Percentiles rank a stretch among this genome's conserved stretches.
Evolutionary conservation across 2,888 invertebrate species (phyloP).

Genomic region (Pristionchus exspectatus): DNA sequence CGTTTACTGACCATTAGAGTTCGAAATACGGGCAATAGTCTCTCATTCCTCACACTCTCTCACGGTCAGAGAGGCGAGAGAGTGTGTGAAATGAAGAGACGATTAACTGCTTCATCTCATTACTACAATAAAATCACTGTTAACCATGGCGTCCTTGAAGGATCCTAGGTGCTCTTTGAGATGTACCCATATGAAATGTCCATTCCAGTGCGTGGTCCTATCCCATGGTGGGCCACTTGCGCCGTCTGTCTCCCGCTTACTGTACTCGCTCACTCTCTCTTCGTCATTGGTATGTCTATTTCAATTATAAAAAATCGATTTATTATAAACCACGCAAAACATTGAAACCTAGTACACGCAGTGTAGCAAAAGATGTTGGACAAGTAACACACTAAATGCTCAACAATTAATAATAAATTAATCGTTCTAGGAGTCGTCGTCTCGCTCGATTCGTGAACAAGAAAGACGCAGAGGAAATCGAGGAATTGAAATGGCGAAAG

Average conservation of each 20-base stretch:
- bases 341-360: too few relatives aligned
- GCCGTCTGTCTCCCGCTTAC: not conserved
- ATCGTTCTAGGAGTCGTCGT: not conserved
- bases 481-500: not conserved
- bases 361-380: too few relatives aligned
- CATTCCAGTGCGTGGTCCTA: not conserved
- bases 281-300: not conserved
- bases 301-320: not conserved
- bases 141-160: too few relatives aligned
- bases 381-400: too few relatives aligned
- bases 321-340: not conserved
- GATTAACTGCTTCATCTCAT: too few relatives aligned
- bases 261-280: not conserved
- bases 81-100: too few relatives aligned
- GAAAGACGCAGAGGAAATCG: not conserved
- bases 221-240: conserved; percentile 2
- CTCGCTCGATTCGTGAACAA: not conserved
- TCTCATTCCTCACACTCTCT: too few relatives aligned
- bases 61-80: too few relatives aligned
- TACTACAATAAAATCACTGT: too few relatives aligned
- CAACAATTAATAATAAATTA: not conserved
- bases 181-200: too few relatives aligned
- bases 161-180: too few relatives aligned
- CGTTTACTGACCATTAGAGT: not conserved
- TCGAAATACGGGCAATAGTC: too few relatives aligned